Evolutionary conservation across 2,888 invertebrate species (phyloP).

Genomic region (Antitype chi): DNA sequence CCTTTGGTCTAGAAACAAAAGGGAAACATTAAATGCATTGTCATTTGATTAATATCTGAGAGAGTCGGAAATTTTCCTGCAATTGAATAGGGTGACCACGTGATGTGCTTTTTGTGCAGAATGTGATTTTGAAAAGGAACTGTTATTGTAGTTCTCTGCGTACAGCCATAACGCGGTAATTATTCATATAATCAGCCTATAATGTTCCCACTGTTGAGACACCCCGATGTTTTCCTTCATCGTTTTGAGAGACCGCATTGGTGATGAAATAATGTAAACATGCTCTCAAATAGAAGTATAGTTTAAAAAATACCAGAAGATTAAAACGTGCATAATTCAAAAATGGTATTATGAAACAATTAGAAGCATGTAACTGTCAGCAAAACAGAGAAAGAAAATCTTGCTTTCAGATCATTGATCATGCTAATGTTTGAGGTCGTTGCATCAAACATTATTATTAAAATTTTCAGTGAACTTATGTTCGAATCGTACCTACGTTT

Average conservation of each 20-base stretch:
- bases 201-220: too few relatives aligned
- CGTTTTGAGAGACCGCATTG: too few relatives aligned
- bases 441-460: not conserved
- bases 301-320: too few relatives aligned
- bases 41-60: slow-evolving; percentile 15
- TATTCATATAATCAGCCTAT: not conserved
- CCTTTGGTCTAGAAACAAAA: slow-evolving; percentile 25
- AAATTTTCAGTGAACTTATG: not conserved
- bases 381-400: not conserved
- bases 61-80: not conserved
- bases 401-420: too few relatives aligned
- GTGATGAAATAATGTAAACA: too few relatives aligned
- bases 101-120: not conserved
- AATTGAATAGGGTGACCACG: not conserved
- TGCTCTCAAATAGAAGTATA: too few relatives aligned
- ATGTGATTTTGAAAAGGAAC: not conserved
- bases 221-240: too few relatives aligned
- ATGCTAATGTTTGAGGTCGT: too few relatives aligned
- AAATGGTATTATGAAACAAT: too few relatives aligned
- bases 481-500: too few relatives aligned
- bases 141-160: not conserved
- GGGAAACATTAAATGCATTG: slow-evolving; percentile 28
- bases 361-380: too few relatives aligned
- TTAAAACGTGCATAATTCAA: too few relatives aligned
- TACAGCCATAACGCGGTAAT: not conserved